Percentiles rank a stretch among this genome's conserved stretches.
Evolutionary conservation across 1,140 invertebrate genomes (phyloP).

Genomic region (Sweltsa coloradensis): DNA sequence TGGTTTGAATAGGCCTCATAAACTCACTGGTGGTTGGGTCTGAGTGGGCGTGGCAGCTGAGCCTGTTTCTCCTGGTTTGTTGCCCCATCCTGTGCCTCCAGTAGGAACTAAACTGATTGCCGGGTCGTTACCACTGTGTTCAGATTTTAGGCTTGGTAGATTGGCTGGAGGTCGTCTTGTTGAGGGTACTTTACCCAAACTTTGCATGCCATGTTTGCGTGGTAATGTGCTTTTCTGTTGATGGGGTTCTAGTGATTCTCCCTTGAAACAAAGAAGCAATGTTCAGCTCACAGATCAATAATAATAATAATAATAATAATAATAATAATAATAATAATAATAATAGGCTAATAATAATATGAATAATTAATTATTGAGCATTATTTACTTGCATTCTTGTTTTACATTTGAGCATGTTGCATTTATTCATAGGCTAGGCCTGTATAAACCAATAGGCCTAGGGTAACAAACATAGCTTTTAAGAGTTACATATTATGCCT

Average conservation of each 20-base stretch:
- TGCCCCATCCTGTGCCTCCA: constrained; percentile 61
- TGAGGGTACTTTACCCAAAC: constrained; percentile 92
- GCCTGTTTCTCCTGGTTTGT: constrained; percentile 32
- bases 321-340: no score
- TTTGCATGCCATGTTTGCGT: constrained; percentile 94
- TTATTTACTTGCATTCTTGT: no score
- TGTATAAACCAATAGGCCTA: no score
- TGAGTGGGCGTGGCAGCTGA: constrained; percentile 10
- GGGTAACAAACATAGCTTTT: no score
- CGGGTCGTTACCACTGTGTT: constrained; percentile 65
- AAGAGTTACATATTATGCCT: no score
- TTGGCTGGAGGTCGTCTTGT: constrained; percentile 91
- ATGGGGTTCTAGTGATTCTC: constrained; percentile 76
- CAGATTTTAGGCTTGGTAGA: constrained; percentile 94
- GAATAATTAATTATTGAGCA: no score
- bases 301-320: no score
- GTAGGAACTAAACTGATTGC: constrained; percentile 57
- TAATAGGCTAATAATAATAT: no score
- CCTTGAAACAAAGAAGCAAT: no score
- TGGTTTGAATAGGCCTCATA: neutral
- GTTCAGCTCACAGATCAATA: no score
- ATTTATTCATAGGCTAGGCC: no score
- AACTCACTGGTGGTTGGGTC: constrained; percentile 21
- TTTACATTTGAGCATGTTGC: no score
- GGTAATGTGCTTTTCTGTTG: constrained; percentile 76